A percentile compares a stretch with the other conserved stretches of the same genome.
These are phyloP conservation scores for Coptodon bakossiorum DNA, from an alignment of 2,113 vertebrate genomes.

Conservation along the genomic window DNA sequence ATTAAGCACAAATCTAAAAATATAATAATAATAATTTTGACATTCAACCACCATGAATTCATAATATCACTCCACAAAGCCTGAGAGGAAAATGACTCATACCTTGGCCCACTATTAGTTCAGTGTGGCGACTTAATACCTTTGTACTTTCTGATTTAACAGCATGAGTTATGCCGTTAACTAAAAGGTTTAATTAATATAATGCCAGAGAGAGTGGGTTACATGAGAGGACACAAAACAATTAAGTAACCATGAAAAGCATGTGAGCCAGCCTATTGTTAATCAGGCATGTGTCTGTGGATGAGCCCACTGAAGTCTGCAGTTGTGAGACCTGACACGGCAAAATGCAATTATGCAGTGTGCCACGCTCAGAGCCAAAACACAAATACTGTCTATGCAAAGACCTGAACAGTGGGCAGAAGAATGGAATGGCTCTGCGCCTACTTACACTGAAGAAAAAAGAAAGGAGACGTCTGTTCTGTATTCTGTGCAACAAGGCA, in stretches of 20 bases:
- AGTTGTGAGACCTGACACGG: not conserved
- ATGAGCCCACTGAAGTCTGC: not conserved
- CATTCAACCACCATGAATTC: not conserved
- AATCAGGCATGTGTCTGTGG: not conserved
- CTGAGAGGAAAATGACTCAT: not conserved
- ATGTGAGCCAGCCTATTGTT: not conserved
- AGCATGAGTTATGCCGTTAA: slow-evolving; percentile 1
- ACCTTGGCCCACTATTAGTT: not conserved
- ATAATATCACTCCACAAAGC: not conserved
- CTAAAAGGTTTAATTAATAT: not conserved
- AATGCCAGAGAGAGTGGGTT: not conserved
- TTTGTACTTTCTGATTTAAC: not conserved
- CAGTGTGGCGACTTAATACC: not conserved
- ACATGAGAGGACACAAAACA: slow-evolving; percentile 5
- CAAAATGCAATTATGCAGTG: not conserved
- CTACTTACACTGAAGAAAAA: not conserved
- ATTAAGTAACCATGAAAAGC: slow-evolving; percentile 9
- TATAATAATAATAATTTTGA: not conserved
- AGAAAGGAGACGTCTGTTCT: not conserved
- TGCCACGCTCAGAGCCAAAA: not conserved
- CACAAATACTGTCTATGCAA: not conserved
- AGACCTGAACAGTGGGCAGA: not conserved
- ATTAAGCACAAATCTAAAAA: not conserved
- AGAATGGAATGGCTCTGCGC: not conserved
- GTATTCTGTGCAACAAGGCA: not conserved